Percentiles rank a stretch among this genome's conserved stretches.
These are phyloP conservation scores for Cheiracanthium punctorium DNA, from an alignment of 2,888 invertebrate genomes.

Conservation along the genomic window DNA sequence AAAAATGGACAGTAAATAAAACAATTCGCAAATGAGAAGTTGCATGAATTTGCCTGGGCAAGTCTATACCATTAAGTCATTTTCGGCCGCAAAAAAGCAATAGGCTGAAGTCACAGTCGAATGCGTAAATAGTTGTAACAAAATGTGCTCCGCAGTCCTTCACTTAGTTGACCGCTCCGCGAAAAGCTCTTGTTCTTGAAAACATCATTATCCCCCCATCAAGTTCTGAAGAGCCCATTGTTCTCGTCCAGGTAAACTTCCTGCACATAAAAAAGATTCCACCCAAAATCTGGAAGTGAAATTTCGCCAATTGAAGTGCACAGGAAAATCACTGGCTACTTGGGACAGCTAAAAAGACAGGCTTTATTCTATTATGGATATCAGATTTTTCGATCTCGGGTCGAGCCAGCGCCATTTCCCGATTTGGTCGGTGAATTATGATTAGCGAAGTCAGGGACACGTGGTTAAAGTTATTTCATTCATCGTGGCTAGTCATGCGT, in stretches of 20 bases:
- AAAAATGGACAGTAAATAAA: too few species aligned
- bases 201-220: conserved; percentile 32
- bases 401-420: conserved; percentile 21
- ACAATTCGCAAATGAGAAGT: too few species aligned
- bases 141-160: conserved; percentile 27
- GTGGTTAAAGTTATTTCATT: conserved; percentile 47
- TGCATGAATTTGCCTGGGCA: too few species aligned
- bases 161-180: conserved; percentile 50
- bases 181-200: conserved; percentile 8
- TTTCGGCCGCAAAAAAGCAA: too few species aligned
- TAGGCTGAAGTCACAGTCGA: conserved; percentile 41
- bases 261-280: conserved; percentile 32
- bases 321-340: conserved; percentile 8
- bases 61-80: too few species aligned
- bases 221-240: conserved; percentile 24
- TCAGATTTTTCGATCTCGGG: conserved; percentile 1
- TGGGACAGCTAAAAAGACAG: not conserved
- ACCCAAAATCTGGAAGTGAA: not conserved
- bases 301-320: not conserved
- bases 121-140: conserved; percentile 59
- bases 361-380: conserved; percentile 33
- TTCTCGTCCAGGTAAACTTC: conserved; percentile 52
- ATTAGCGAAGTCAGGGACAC: conserved; percentile 30
- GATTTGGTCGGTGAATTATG: not conserved
- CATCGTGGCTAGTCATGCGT: conserved; percentile 46